Base-by-base conservation (phyloP, 2,113 vertebrate species). In the Corythaixoides concolor region DNA sequence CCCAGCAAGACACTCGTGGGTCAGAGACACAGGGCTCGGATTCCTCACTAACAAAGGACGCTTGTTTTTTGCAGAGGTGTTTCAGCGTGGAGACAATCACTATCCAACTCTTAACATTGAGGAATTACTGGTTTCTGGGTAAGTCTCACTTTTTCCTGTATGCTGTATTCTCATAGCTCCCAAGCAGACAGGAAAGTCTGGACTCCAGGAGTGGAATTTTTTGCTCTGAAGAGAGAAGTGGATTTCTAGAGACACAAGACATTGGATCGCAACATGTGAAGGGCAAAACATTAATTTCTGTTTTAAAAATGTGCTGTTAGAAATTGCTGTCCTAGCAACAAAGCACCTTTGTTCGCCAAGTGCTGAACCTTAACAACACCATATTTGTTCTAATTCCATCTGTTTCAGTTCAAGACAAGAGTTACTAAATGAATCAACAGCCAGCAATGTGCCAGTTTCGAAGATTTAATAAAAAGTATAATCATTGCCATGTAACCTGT, bases 291-390 rank as follows among this genome's bases (percentile, higher is more conserved):
- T 64, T 89, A 88, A 85, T 94, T 96, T 81, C 70, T 92, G 37
- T 56, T 97, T 95, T 88, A 41, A 95, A 92, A 95, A 82, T 75
- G 32, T 80, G 14, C 58, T 76, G 72, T 78, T 95, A 80, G 63
- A 83, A 79, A 47, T 91, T 74, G 52, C 32, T 97, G 15, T 94
- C 93, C 63, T 96, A 92, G 95, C 93, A 97, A 95, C 95, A 72
- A 82, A 94, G 67, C 49, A 81, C 69, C 28, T 88, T 84, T 62
- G 24, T 66, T 66, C 1, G 17, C 92, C 94, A 93, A 92, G 58
- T 93, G 32, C 63, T 88, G 85, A 92, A 87, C 43, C 66, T 91
- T 85, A 90, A 75, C 69, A 93, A 35, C 86, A 56, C 26, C 33
- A 4, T 62, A 63, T 85, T 94, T 94, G 39, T 92, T 55, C 50